Evolutionary conservation across 2,888 invertebrate species (phyloP), one percentile per base, ranked within the genome.

Genomic region (Drosophila neotestacea): DNA sequence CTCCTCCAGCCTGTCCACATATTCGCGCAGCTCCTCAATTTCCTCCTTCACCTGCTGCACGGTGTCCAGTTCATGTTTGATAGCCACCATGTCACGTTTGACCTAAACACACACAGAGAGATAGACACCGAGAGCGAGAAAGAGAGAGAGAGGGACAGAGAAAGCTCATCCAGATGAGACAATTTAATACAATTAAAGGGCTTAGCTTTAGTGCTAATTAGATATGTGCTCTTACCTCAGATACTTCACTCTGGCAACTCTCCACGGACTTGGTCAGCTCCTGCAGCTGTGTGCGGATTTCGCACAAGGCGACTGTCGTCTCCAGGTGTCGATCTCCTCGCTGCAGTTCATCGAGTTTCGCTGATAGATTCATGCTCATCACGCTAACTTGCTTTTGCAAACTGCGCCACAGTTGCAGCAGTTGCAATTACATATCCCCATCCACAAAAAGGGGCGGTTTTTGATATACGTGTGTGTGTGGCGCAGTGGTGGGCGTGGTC

Each of bases 371-470:
- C 96, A 97, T 97, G 94, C 97, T 97, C 98, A 98, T 98, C 94
- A 97, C 97, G 95, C 97, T 96, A 95, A 98, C 97, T 96, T 98
- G 97, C 95, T 97, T 96, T 95, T 98, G 97, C 95, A 98, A 96
- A 96, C 97, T 98, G 94, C 88, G 70, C 10, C 48, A 47, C 42
- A 50, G 38, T 47, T 28, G 32, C 22, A 36, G 27, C 44, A 54
- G 62, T 62, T 54, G 3, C 65, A 59, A 64, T 63, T 63, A 55
- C 55, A 63, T 27, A 6, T 39, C 9, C 38, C 54, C 63, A 59
- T 56, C 22, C 22, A 22, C 47, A 54, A 38, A 32, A 60, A 55
- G 44, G 56, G 56, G 60, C 42, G 73, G 47, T 39, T 32, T 39
- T 56, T 22, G 22, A 34, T 48, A 30, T 34, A 48, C 10, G n/a